Evolutionary conservation across 2,113 vertebrate genomes (phyloP).

Genomic region (Notothenia coriiceps): DNA sequence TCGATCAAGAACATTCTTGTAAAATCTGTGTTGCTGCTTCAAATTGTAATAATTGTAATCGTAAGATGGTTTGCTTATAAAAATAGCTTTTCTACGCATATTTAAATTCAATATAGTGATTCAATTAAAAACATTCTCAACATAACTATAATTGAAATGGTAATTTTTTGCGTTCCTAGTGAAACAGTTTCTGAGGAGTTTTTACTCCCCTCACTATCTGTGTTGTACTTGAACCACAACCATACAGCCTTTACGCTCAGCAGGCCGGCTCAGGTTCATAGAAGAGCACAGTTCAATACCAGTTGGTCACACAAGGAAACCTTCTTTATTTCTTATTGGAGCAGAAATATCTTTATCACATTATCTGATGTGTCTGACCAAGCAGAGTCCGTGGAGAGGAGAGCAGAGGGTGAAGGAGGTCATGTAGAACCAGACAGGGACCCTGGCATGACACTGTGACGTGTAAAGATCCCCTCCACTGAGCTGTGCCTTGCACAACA

Average conservation of each 20-base stretch:
- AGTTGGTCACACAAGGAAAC: constrained; percentile 65
- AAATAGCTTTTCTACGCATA: too few relatives aligned
- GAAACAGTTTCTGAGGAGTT: not conserved
- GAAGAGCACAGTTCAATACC: constrained; percentile 38
- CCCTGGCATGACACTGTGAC: constrained; percentile 81
- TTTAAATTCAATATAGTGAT: not conserved
- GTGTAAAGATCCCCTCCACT: constrained; percentile 90
- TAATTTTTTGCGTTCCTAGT: not conserved
- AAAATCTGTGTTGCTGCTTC: not conserved
- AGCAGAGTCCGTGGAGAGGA: constrained; percentile 61
- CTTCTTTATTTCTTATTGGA: constrained; percentile 64
- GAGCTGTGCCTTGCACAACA: constrained; percentile 87
- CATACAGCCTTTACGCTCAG: not conserved
- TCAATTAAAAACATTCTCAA: not conserved
- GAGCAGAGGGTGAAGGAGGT: constrained; percentile 70
- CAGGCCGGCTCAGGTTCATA: constrained; percentile 23
- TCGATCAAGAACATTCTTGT: not conserved
- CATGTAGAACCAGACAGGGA: constrained; percentile 80
- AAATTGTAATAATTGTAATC: not conserved
- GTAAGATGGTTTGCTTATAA: too few relatives aligned
- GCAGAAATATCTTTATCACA: constrained; percentile 82
- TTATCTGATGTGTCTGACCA: constrained; percentile 70
- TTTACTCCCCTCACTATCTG: not conserved
- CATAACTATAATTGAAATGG: not conserved
- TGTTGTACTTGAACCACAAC: constrained; percentile 5